A percentile compares a stretch with the other conserved stretches of the same genome.
Evolutionary conservation across 2,888 invertebrate genomes (phyloP).

Genomic region (Thysanoteuthis rhombus): DNA sequence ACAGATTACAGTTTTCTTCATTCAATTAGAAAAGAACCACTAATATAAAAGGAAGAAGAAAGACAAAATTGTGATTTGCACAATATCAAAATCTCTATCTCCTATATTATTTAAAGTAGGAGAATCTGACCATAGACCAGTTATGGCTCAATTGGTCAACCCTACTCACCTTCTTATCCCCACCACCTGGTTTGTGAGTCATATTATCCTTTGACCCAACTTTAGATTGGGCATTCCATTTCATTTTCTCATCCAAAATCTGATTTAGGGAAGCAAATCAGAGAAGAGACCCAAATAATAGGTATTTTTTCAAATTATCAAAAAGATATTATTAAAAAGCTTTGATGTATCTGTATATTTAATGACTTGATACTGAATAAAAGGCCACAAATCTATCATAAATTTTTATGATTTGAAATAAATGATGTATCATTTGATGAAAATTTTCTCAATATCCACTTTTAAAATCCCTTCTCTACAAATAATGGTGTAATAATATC

Average conservation of each 20-base stretch:
- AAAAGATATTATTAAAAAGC: background rate
- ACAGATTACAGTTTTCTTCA: background rate
- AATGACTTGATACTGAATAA: background rate
- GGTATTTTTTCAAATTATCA: no score
- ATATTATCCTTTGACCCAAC: slow-evolving; percentile 48
- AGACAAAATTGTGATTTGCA: background rate
- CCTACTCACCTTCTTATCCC: slow-evolving; percentile 45
- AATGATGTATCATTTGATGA: background rate
- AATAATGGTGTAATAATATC: background rate
- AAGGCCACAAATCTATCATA: no score
- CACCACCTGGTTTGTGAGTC: slow-evolving; percentile 45
- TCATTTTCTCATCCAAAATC: slow-evolving; percentile 40
- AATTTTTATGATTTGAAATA: background rate
- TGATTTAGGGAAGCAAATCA: slow-evolving; percentile 16
- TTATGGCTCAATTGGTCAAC: slow-evolving; percentile 32
- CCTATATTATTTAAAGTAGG: background rate
- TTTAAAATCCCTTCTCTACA: background rate
- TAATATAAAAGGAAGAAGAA: background rate
- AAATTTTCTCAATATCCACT: background rate
- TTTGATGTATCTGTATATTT: background rate
- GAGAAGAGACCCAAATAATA: background rate
- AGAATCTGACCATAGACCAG: background rate
- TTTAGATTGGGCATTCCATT: slow-evolving; percentile 47
- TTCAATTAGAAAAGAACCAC: background rate
- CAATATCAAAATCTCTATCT: background rate